Percentiles rank a stretch among this genome's conserved stretches.
Evolutionary conservation across 2,113 vertebrate genomes (phyloP).

Genomic region (Halcyon senegalensis): DNA sequence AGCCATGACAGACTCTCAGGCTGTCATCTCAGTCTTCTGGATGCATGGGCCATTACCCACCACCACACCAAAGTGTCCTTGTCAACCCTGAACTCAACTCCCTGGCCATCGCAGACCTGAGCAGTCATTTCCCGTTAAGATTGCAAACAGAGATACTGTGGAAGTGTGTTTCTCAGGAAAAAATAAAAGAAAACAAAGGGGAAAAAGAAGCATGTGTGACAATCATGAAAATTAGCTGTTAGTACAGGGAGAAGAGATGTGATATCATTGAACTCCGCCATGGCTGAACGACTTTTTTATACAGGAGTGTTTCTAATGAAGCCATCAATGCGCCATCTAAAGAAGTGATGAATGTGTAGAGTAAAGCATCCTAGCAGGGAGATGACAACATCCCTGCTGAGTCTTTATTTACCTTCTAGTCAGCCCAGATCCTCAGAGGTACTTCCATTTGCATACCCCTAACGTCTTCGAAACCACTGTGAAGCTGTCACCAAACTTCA

Average conservation of each 20-base stretch:
- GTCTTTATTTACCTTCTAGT: constrained; percentile 32
- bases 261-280: neutral
- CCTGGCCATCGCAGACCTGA: neutral
- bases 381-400: constrained; percentile 43
- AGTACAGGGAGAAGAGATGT: neutral
- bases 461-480: neutral
- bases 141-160: neutral
- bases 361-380: constrained; percentile 38
- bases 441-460: constrained; percentile 36
- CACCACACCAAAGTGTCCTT: neutral
- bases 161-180: neutral
- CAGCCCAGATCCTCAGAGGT: neutral
- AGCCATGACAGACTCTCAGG: neutral
- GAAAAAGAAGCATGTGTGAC: neutral
- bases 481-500: constrained; percentile 13
- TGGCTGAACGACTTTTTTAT: constrained; percentile 15
- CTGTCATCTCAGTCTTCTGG: neutral
- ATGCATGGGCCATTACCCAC: neutral
- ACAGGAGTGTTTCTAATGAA: constrained; percentile 41
- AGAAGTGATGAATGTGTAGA: constrained; percentile 42
- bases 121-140: neutral
- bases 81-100: neutral
- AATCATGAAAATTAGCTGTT: neutral
- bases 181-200: neutral
- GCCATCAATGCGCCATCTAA: constrained; percentile 4